phyloP scores from a whole-genome alignment of 2,888 invertebrate genomes.

The Plagodis pulveraria region DNA sequence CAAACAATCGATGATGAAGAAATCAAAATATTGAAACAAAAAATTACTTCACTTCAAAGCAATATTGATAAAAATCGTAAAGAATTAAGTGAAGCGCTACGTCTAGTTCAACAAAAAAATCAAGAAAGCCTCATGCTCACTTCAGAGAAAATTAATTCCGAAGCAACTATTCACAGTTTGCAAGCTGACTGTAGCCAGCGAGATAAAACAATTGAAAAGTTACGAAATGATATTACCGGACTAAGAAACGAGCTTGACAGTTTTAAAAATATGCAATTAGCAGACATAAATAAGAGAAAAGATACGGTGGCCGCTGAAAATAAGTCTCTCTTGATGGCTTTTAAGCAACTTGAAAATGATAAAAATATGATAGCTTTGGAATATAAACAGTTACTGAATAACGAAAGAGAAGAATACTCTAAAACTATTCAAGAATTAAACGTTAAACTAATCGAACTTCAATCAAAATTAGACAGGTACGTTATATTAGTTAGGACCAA shows the following conservation, averaged over 20 bases:
- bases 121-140: conserved; percentile 63
- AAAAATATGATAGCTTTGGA: conserved; percentile 71
- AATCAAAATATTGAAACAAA: conserved; percentile 42
- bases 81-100: conserved; percentile 64
- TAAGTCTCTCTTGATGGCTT: conserved; percentile 65
- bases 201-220: conserved; percentile 51
- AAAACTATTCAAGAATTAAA: conserved; percentile 65
- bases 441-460: conserved; percentile 59
- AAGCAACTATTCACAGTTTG: conserved; percentile 58
- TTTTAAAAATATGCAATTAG: conserved; percentile 46
- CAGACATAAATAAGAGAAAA: conserved; percentile 50
- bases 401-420: conserved; percentile 78
- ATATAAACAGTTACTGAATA: conserved; percentile 77
- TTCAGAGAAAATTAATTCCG: conserved; percentile 64
- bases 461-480: conserved; percentile 64
- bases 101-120: conserved; percentile 62
- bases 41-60: conserved; percentile 46
- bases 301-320: conserved; percentile 70
- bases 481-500: too few species aligned
- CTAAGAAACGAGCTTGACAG: conserved; percentile 54
- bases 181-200: conserved; percentile 59
- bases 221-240: conserved; percentile 51
- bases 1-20: conserved; percentile 62
- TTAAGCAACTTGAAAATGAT: conserved; percentile 73
- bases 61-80: conserved; percentile 54